phyloP scores from a whole-genome alignment of 2,113 vertebrate genomes.

The Eudyptes chrysolophus region DNA sequence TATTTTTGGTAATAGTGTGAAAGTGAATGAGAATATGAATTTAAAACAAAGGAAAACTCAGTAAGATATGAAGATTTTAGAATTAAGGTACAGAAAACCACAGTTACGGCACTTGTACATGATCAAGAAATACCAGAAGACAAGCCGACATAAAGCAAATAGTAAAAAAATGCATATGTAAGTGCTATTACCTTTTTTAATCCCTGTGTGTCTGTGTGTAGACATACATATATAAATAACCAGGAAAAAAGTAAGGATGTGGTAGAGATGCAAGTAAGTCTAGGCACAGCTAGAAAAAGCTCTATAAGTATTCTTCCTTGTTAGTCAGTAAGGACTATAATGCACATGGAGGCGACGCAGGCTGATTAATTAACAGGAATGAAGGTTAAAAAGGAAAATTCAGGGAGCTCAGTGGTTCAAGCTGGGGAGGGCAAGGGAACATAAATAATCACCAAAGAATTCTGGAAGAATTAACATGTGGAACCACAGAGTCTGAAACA shows the following conservation, averaged over 20 bases:
- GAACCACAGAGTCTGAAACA: background rate
- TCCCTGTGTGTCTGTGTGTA: background rate
- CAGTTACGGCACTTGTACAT: background rate
- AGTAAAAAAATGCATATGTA: background rate
- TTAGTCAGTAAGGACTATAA: background rate
- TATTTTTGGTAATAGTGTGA: background rate
- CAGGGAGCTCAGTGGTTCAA: slow-evolving; percentile 25
- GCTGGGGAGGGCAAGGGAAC: background rate
- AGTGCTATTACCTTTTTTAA: background rate
- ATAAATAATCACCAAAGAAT: slow-evolving; percentile 41
- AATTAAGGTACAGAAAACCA: background rate
- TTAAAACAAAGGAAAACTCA: background rate
- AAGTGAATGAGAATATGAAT: background rate
- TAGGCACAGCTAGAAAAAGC: background rate
- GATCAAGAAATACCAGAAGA: background rate
- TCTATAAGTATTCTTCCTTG: background rate
- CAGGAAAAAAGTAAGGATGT: background rate
- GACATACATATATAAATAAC: background rate
- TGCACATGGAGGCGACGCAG: background rate
- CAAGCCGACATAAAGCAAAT: background rate
- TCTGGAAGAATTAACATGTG: background rate
- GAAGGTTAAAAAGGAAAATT: slow-evolving; percentile 42
- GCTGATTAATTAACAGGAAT: slow-evolving; percentile 32
- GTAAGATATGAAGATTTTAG: background rate
- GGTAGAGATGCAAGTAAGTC: background rate